phyloP scores from a whole-genome alignment of 2,888 invertebrate genomes.

The Spisula subtruncata region DNA sequence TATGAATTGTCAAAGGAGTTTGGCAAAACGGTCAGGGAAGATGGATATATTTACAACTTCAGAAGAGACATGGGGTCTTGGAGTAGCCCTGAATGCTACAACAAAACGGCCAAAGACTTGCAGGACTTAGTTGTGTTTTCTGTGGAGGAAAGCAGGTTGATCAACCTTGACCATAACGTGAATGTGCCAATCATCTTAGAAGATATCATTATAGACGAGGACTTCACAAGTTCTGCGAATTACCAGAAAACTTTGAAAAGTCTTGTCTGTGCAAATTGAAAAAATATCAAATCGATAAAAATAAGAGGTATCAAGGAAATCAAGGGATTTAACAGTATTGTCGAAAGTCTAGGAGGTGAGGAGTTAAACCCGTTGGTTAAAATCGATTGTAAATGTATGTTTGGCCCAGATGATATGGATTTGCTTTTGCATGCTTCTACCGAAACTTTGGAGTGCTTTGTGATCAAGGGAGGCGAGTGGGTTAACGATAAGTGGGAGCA shows the following conservation, averaged over 20 bases:
- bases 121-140: not conserved
- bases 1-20: not conserved
- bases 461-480: slow-evolving; percentile 28
- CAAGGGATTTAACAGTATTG: not conserved
- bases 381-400: not conserved
- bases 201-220: slow-evolving; percentile 15
- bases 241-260: not conserved
- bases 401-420: not conserved
- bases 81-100: not conserved
- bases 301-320: not conserved
- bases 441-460: not conserved
- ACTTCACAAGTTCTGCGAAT: not conserved
- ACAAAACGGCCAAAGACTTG: not conserved
- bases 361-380: not conserved
- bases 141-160: not conserved
- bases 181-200: not conserved
- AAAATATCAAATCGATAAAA: slow-evolving; percentile 5
- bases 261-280: not conserved
- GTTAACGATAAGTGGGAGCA: slow-evolving; percentile 9
- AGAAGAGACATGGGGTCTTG: slow-evolving; percentile 21
- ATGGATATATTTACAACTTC: not conserved
- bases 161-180: not conserved
- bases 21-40: not conserved
- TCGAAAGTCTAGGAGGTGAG: not conserved
- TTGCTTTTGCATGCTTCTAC: not conserved